Evolutionary conservation across 2,113 vertebrate species (phyloP), one percentile per base, ranked within the genome.

Genomic region (Hoplias malabaricus): DNA sequence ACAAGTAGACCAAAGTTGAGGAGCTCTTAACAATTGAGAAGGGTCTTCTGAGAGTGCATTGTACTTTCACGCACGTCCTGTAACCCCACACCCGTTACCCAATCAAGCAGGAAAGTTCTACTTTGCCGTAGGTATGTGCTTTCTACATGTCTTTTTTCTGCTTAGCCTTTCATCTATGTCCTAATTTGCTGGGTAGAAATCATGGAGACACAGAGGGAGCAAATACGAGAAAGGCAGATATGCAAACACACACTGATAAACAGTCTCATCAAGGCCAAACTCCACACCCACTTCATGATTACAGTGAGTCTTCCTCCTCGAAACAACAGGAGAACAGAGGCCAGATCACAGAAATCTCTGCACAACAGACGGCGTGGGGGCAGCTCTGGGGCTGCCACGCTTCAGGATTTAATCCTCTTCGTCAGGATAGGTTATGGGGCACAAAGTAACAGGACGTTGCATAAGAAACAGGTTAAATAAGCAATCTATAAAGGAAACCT

Each of bases 21-120:
- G 87, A 85, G 91, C 87, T 89, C 90, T 87, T 84, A 90, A 89
- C 88, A 74, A 84, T 59, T 86, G 85, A 82, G 89, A 89, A 90
- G 84, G 84, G 84, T 86, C 87, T 93, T 93, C 91, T 84, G 82
- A 87, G 89, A 89, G 84, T 73, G 85, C 78, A 6, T 46, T 43
- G 21, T 85, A 68, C 29, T 73, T 89, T 85, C 81, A 86, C 19
- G 1, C 13, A 57, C 57, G 65, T 77, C 63, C 65, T 38, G 50
- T 68, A 56, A 87, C 87, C 90, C 71, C 84, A 84, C 68, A 78
- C 78, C 85, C 75, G 84, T 87, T 84, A 82, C 83, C 87, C 81
- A 57, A 61, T 87, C 82, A 89, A 90, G 70, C 65, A 83, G 77
- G 61, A 83, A 79, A 43, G 33, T 19, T 34, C 9, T 29, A 38